Evolutionary conservation across 2,113 vertebrate species (phyloP), one percentile per base, ranked within the genome.

Genomic region (Sceloporus tristichus): DNA sequence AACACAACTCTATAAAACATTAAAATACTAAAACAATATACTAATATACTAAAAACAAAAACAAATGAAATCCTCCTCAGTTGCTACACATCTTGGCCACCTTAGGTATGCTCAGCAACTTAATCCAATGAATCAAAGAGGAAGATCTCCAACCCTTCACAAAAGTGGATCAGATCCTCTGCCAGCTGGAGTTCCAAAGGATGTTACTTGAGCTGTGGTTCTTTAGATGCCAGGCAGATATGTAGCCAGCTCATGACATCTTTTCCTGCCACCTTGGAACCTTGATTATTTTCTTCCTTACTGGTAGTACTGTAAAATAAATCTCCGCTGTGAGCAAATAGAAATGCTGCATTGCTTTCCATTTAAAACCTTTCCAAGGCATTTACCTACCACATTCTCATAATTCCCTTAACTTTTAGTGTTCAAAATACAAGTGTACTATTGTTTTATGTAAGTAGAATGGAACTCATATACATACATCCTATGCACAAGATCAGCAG

Each of bases 261-360:
- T 59, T 87, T 81, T 73, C 34, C 66, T 74, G 53, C 53, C 68
- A 70, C 65, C 13, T 56, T 70, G 76, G 79, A 56, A 79, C 40
- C 21, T 86, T 62, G 42, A 86, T 79, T 54, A 68, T n/a, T 66
- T 59, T 79, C 5, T 78, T 53, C 18, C 42, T 70, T 23, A 68
- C 8, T 86, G 13, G 66, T 70, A 38, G 65, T 34, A 48, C 48
- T 48, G 48, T 48, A 79, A 83, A 83, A 54, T 79, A n/a, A 79
- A 56, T 62, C 59, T 70, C 65, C 71, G 42, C 68, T 78, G 53
- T 25, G 16, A 70, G 65, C 48, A 54, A 54, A 70, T 14, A 70
- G 42, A 68, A 34, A 54, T 53, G 62, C 65, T 54, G 23, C 19
- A 34, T 5, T 7, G 42, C 82, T 74, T 84, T 34, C 53, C 14